Conservation (phyloP, 2,113 vertebrate species). For the Cephalopholis sonnerati region DNA sequence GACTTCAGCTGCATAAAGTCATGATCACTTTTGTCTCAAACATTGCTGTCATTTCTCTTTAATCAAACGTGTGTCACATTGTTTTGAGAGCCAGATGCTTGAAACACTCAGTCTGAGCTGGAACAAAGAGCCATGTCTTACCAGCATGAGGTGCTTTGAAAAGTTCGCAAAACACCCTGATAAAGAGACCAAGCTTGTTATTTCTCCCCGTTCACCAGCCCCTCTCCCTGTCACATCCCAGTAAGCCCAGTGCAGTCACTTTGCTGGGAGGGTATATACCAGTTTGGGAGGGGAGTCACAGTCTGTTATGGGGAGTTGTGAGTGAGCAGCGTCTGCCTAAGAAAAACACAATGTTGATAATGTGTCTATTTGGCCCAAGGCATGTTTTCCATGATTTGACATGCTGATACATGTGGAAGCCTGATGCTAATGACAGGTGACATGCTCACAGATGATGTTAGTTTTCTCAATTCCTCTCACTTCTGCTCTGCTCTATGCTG, state of each 20-base stretch:
- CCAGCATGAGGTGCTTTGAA: slow-evolving; percentile 38
- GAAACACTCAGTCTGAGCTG: slow-evolving; percentile 14
- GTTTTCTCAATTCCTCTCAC: slow-evolving; percentile 31
- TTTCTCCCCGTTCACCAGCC: slow-evolving; percentile 16
- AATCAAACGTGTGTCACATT: slow-evolving; percentile 28
- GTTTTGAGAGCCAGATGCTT: slow-evolving; percentile 29
- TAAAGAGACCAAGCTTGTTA: slow-evolving; percentile 17
- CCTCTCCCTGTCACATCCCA: slow-evolving; percentile 23
- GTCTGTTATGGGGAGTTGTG: slow-evolving; percentile 43
- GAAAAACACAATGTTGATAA: slow-evolving; percentile 23
- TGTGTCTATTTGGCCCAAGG: slow-evolving; percentile 61
- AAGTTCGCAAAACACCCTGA: slow-evolving; percentile 32
- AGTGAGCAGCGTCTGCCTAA: slow-evolving; percentile 49
- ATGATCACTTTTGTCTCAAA: slow-evolving; percentile 30
- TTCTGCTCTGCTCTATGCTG: background rate
- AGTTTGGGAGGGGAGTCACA: slow-evolving; percentile 38
- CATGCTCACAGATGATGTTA: slow-evolving; percentile 38
- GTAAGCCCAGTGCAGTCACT: slow-evolving; percentile 9
- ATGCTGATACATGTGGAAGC: slow-evolving; percentile 60
- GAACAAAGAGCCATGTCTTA: slow-evolving; percentile 43
- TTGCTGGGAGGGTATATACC: slow-evolving; percentile 10
- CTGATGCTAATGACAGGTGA: slow-evolving; percentile 65
- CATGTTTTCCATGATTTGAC: slow-evolving; percentile 61
- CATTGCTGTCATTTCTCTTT: slow-evolving; percentile 31
- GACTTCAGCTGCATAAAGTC: slow-evolving; percentile 17